Evolutionary conservation across 2,113 vertebrate genomes (phyloP).

Genomic region (Micromys minutus): DNA sequence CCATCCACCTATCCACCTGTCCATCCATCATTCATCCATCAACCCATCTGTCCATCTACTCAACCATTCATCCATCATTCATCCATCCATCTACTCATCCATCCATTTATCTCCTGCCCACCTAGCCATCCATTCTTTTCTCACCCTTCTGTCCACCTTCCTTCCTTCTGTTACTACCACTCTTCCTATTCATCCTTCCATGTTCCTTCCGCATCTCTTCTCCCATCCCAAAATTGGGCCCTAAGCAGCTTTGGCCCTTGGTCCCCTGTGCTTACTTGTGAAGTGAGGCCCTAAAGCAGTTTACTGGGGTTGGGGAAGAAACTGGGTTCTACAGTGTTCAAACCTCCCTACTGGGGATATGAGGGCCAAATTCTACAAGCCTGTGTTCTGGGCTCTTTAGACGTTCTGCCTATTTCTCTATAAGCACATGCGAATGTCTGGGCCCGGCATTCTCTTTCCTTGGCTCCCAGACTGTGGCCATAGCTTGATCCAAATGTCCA

Average conservation of each 20-base stretch:
- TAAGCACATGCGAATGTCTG: too few species aligned
- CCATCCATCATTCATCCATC: too few species aligned
- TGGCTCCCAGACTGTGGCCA: neutral
- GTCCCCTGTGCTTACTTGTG: neutral
- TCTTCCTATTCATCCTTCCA: neutral
- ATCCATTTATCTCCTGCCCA: too few species aligned
- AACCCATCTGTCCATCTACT: too few species aligned
- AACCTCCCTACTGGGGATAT: neutral
- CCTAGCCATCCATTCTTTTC: neutral
- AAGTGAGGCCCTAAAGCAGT: neutral
- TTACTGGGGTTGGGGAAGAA: accelerated
- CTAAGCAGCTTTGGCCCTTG: neutral
- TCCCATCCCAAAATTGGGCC: neutral
- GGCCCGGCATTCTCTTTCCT: accelerated
- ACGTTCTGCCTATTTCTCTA: neutral
- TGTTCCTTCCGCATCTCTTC: neutral
- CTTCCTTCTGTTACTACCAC: neutral
- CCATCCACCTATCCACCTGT: too few species aligned
- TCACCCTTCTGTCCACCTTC: too few species aligned
- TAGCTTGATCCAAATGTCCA: neutral
- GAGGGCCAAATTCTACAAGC: neutral
- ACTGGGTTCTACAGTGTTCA: neutral
- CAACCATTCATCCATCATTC: too few species aligned
- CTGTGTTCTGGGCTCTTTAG: neutral
- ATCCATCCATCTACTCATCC: too few species aligned